These are phyloP conservation scores for Agrochola lota DNA, from an alignment of 2,888 invertebrate genomes.

Conservation along the genomic window DNA sequence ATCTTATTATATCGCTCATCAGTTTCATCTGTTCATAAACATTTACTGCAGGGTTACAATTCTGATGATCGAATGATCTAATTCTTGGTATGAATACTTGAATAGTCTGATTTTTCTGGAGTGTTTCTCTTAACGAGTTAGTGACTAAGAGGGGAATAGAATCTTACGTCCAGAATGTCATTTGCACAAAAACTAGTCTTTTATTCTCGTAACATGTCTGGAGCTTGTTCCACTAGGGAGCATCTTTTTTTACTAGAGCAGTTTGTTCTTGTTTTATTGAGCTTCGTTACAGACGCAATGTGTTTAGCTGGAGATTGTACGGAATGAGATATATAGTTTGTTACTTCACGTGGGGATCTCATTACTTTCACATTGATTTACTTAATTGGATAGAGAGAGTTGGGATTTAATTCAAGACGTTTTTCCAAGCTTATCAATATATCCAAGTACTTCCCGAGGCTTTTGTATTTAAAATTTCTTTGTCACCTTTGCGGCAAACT, in stretches of 20 bases:
- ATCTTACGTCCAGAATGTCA: constrained; percentile 48
- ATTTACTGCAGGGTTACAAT: constrained; percentile 30
- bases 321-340: constrained; percentile 42
- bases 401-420: neutral
- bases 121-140: constrained; percentile 28
- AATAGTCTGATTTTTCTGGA: constrained; percentile 23
- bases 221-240: constrained; percentile 56
- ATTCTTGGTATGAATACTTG: constrained; percentile 14
- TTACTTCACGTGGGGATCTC: constrained; percentile 22
- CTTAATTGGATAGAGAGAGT: constrained; percentile 6
- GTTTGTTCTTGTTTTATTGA: constrained; percentile 62
- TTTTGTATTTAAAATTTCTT: no score
- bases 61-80: constrained; percentile 31
- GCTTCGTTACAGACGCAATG: constrained; percentile 52
- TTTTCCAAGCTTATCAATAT: neutral
- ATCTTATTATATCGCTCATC: constrained; percentile 67
- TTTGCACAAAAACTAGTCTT: constrained; percentile 63
- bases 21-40: constrained; percentile 49
- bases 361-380: constrained; percentile 34
- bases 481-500: neutral
- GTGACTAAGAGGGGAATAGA: constrained; percentile 15
- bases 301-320: constrained; percentile 43
- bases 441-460: neutral
- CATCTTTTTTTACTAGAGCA: constrained; percentile 52
- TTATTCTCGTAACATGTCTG: constrained; percentile 62